A percentile compares a stretch with the other conserved stretches of the same genome.
Evolutionary conservation across 2,797 vertebrate species (phyloP).

Genomic region (Lagodon rhomboides): DNA sequence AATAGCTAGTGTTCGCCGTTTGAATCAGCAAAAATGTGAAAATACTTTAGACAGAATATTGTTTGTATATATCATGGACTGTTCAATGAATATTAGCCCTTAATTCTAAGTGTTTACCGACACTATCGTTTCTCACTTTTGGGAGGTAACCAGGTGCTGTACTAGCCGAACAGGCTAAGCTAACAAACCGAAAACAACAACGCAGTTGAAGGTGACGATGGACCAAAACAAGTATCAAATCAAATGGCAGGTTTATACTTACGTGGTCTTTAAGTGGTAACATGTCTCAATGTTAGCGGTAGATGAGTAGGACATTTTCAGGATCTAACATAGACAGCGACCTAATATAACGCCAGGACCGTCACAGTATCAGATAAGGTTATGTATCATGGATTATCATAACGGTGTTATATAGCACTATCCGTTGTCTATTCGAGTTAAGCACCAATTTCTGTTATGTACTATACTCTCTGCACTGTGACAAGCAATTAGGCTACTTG

Average conservation of each 20-base stretch:
- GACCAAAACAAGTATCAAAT: rapidly evolving
- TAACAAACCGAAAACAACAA: conserved; percentile 23
- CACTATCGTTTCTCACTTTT: not conserved
- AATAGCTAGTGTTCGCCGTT: not conserved
- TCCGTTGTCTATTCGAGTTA: not conserved
- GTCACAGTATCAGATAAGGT: no score
- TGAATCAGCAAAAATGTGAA: rapidly evolving
- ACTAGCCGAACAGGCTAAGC: conserved; percentile 31
- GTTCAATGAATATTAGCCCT: rapidly evolving
- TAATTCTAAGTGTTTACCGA: not conserved
- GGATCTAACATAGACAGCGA: not conserved
- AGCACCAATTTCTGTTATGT: not conserved
- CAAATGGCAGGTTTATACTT: rapidly evolving
- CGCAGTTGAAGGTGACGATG: not conserved
- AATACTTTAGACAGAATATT: not conserved
- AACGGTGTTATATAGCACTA: not conserved
- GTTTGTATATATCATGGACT: rapidly evolving
- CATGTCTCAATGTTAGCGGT: not conserved
- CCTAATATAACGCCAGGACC: not conserved
- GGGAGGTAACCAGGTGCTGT: not conserved
- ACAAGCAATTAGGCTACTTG: not conserved
- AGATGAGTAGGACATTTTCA: not conserved
- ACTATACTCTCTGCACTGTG: not conserved
- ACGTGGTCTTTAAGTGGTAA: not conserved
- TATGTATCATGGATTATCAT: not conserved